phyloP scores from a whole-genome alignment of 2,888 invertebrate species.

The Beris chalybata region DNA sequence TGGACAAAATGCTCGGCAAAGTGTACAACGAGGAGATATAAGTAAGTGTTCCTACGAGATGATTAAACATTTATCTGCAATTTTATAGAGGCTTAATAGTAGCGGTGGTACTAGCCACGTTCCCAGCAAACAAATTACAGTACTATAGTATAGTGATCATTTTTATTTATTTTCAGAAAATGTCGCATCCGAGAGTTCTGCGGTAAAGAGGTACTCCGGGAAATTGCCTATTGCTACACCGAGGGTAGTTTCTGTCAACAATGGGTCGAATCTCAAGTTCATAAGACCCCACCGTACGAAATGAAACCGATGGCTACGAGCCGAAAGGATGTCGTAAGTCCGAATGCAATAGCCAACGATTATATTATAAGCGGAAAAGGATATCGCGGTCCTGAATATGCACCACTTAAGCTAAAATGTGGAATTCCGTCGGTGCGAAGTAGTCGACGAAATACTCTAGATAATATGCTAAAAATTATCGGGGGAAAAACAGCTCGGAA shows the following conservation, averaged over 20 bases:
- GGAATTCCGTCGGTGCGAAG: conserved; percentile 49
- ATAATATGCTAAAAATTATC: conserved; percentile 76
- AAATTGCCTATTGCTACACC: conserved; percentile 83
- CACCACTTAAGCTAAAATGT: conserved; percentile 56
- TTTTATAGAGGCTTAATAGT: too few relatives aligned
- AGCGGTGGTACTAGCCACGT: too few relatives aligned
- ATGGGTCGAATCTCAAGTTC: conserved; percentile 60
- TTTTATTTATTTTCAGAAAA: conserved; percentile 58
- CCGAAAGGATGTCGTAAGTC: conserved; percentile 45
- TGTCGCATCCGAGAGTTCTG: conserved; percentile 76
- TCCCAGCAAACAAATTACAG: too few relatives aligned
- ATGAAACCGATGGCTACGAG: conserved; percentile 46
- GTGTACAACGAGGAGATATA: conserved; percentile 77
- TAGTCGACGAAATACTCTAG: conserved; percentile 51
- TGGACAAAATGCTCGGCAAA: conserved; percentile 81
- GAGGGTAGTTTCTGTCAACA: conserved; percentile 80
- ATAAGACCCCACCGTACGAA: conserved; percentile 49
- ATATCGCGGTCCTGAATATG: conserved; percentile 54
- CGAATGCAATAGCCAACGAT: conserved; percentile 49
- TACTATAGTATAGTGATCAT: background rate
- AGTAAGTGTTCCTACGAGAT: conserved; percentile 56
- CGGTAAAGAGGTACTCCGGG: conserved; percentile 73
- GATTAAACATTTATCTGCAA: too few relatives aligned
- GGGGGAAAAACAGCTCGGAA: conserved; percentile 79
- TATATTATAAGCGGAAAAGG: conserved; percentile 53